Evolutionary conservation across 2,888 invertebrate genomes (phyloP), one percentile per base, ranked within the genome.

Genomic region (Glyphotaelius pellucidus): DNA sequence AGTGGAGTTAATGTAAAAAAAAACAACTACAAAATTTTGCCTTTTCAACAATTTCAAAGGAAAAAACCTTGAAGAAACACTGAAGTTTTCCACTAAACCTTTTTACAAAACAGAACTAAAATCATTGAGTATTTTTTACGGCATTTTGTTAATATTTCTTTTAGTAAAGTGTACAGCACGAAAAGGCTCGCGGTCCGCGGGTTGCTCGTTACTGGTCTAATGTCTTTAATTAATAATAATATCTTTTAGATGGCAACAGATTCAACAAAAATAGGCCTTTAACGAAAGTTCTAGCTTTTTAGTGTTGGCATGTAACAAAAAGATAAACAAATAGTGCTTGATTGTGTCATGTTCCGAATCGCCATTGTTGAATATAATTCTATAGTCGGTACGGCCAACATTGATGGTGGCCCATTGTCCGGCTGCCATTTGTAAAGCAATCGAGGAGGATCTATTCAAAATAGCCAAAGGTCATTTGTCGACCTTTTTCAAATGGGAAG

Each of bases 401-500:
- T 89, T 79, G 15, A 35, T 89, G 80, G 88, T 25, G 35, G n/a
- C 32, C 88, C 88, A 89, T 89, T 89, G 79, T 79, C 15, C 35
- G 79, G 79, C 88, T 35, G 88, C 88, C 88, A 89, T 89, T 89
- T 89, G 88, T 35, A 89, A 79, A 89, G 79, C 88, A 89, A 89
- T 89, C 88, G 67, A 79, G 88, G 32, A 35, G 88, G 35, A 89
- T 89, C 88, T 89, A 89, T 89, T 89, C 88, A 89, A 89, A 89
- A 80, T 89, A 80, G 88, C 88, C 88, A 89, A 89, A 89, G 88
- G 88, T 89, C 79, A 25, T 80, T n/a, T 12, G 19, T 19, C 79
- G 88, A 89, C 88, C 88, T 89, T 89, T 88, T 89, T n/a, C 88
- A 89, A 89, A 89, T 89, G 88, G 88, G 80, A 89, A 89, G 88